These are phyloP conservation scores for Trilocha varians DNA, from an alignment of 2,888 invertebrate genomes.

Conservation along the genomic window DNA sequence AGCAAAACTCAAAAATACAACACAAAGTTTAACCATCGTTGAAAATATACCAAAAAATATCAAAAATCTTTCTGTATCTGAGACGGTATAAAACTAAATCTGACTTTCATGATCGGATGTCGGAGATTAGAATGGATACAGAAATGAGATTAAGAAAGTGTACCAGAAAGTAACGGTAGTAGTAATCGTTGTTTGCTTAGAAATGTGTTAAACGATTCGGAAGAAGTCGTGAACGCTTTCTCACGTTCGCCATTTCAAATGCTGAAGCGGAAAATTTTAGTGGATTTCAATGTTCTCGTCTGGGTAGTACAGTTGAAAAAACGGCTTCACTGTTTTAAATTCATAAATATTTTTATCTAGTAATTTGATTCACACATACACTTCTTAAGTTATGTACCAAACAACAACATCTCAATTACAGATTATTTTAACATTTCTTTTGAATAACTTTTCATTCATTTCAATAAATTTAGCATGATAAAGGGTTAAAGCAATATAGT, in stretches of 20 bases:
- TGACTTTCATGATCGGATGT: constrained; percentile 12
- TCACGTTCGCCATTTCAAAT: constrained; percentile 10
- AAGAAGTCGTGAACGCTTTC: not conserved
- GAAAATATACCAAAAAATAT: constrained; percentile 1
- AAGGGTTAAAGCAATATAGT: no score
- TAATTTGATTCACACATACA: no score
- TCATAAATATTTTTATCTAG: no score
- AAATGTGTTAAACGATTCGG: constrained; percentile 16
- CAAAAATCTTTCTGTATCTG: constrained; percentile 8
- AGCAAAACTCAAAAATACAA: not conserved
- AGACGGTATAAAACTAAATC: not conserved
- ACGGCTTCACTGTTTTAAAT: no score
- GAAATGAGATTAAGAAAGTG: constrained; percentile 17
- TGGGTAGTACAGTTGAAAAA: no score
- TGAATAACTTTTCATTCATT: no score
- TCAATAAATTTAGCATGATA: no score
- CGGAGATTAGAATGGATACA: constrained; percentile 14
- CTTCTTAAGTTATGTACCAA: no score
- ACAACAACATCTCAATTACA: no score
- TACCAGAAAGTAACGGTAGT: constrained; percentile 18
- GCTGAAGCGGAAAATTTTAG: constrained; percentile 1
- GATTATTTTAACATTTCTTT: no score
- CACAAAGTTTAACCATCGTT: constrained; percentile 2
- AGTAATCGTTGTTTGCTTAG: constrained; percentile 17
- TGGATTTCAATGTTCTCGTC: no score